phyloP scores from a whole-genome alignment of 1,140 invertebrate species.

The Drosophila parvula region DNA sequence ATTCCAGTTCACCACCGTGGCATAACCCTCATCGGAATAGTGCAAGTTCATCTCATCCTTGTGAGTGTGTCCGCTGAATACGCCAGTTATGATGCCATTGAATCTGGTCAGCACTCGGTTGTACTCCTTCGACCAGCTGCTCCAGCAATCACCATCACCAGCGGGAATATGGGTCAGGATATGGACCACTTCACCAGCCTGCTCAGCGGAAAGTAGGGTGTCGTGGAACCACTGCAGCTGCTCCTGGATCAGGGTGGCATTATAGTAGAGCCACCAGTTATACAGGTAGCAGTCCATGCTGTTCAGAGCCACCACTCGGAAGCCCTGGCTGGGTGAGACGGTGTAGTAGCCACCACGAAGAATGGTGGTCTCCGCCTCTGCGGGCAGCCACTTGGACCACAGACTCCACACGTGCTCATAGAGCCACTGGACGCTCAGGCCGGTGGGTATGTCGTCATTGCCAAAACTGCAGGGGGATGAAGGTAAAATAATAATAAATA shows the following conservation, averaged over 20 bases:
- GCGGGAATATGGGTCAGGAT: constrained; percentile 92
- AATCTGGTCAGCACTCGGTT: constrained; percentile 85
- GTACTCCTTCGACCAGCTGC: constrained; percentile 88
- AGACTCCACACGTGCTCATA: constrained; percentile 87
- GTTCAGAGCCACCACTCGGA: constrained; percentile 90
- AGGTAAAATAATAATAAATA: background rate
- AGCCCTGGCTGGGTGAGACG: constrained; percentile 86
- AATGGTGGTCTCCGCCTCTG: constrained; percentile 86
- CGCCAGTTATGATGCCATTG: constrained; percentile 87
- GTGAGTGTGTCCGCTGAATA: constrained; percentile 93
- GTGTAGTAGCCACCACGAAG: constrained; percentile 89
- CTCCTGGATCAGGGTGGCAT: constrained; percentile 77
- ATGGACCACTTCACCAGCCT: constrained; percentile 89
- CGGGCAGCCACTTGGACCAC: constrained; percentile 88
- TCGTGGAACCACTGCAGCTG: constrained; percentile 91
- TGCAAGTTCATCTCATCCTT: constrained; percentile 90
- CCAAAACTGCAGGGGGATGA: constrained; percentile 37
- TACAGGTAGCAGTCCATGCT: constrained; percentile 89
- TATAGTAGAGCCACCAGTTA: constrained; percentile 87
- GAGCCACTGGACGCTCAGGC: constrained; percentile 87
- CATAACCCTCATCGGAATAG: constrained; percentile 85
- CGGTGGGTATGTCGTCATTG: constrained; percentile 71
- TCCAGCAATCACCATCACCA: constrained; percentile 88
- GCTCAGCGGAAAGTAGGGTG: constrained; percentile 89
- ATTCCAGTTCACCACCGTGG: constrained; percentile 88